Conservation (phyloP, 35 echinoderm and acorn worm species). For the Heliocidaris erythrogramma region DNA sequence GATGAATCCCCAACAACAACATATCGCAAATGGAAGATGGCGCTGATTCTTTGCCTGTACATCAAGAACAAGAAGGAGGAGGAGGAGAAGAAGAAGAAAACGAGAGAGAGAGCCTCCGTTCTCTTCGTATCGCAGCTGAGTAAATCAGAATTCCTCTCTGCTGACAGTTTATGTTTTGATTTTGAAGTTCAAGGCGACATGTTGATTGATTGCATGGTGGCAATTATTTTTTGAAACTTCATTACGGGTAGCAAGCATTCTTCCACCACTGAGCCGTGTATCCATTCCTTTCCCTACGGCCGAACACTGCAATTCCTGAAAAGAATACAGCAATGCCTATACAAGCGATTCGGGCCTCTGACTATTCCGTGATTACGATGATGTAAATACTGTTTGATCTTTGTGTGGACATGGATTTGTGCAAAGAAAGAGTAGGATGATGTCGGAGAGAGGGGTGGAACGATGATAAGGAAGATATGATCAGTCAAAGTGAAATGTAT, state of each 20-base stretch:
- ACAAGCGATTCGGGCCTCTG: not conserved
- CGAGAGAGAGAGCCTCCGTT: not conserved
- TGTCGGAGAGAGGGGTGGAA: no score
- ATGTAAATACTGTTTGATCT: not conserved
- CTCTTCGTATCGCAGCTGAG: not conserved
- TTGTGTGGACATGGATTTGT: no score
- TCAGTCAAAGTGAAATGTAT: no score
- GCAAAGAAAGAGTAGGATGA: no score
- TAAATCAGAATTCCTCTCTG: not conserved
- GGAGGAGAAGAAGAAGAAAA: not conserved
- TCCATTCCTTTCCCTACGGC: not conserved
- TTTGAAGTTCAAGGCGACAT: slow-evolving; percentile 27
- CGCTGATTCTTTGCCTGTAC: not conserved
- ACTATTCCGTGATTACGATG: not conserved
- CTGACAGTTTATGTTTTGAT: slow-evolving; percentile 24
- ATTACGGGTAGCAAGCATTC: not conserved
- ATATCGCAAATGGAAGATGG: not conserved
- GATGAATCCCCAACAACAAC: not conserved
- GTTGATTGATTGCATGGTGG: slow-evolving; percentile 14
- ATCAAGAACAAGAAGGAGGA: not conserved
- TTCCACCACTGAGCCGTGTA: not conserved
- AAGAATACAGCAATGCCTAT: not conserved
- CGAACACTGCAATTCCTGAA: not conserved
- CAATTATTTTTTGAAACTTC: slow-evolving; percentile 20
- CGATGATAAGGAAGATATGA: no score